Base-by-base conservation (phyloP, 2,888 invertebrate species). In the Caenorhabditis virilis region DNA sequence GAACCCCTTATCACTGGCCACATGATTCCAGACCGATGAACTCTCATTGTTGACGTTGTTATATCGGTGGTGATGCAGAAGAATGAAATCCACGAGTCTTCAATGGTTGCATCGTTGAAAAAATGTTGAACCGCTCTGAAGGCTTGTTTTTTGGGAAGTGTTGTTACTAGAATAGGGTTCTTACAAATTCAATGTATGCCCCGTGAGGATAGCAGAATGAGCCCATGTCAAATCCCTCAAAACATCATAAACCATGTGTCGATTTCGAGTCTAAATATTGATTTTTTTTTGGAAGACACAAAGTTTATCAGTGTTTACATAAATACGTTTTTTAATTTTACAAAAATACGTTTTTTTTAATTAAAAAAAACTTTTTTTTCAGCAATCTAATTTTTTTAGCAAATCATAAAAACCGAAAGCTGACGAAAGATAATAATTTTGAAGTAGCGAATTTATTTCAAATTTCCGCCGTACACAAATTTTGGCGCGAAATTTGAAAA, bases 1-100 rank as follows among this genome's bases (percentile, higher is more conserved):
- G 95, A 95, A 79, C 93, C 92, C 86, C 98, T 90, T 85, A 95
- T 91, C 89, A 95, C 97, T 84, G 95, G 91, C 97, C 97, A 98
- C 85, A 95, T 89, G 1, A 64, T 61, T 18, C 76, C 72, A 7
- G 64, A 50, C 15, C 78, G 71, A 56, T 79, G 79, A 9, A 79
- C 66, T 39, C 78, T 47, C 78, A 79, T 79, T 26, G 79, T 68
- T 16, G 78, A 78, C 5, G 69, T 62, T 11, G 94, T 92, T 80
- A 99, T 95, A 84, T 98, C 97, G 0, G 98, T 99, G 57, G 97
- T 95, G 68, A 98, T 89, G 13, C 93, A 94, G 85, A 97, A 99
- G 86, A 93, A 98, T 0, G 98, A 98, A 51, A 98, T 88, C 94
- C 98, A 98, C 18, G 98, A 87, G 85, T 98, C 98, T 85, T 98